These are phyloP conservation scores for Sceliomorpha sp. DNA, from an alignment of 2,888 invertebrate genomes.

Conservation along the genomic window DNA sequence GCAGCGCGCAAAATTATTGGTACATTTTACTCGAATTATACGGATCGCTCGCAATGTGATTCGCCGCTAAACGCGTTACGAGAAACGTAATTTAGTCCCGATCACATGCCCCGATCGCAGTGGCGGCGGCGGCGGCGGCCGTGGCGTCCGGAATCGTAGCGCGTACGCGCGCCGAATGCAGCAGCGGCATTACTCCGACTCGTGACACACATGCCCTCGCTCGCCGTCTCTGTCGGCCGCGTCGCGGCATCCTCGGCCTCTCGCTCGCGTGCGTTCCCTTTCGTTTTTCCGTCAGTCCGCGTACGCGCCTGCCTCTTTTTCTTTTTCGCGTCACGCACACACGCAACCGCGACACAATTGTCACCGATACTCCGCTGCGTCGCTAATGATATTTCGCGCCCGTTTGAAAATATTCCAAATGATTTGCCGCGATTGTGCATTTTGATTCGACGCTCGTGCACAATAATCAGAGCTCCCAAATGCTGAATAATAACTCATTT, in stretches of 20 bases:
- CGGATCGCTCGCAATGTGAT: slow-evolving; percentile 77
- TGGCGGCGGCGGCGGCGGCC: no score
- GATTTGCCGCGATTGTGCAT: slow-evolving; percentile 77
- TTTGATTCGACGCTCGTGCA: slow-evolving; percentile 75
- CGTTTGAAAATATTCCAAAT: slow-evolving; percentile 79
- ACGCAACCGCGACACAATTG: slow-evolving; percentile 11
- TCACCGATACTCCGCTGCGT: slow-evolving; percentile 40
- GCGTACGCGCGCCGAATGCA: slow-evolving; percentile 44
- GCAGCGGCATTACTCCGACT: no score
- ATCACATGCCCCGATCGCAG: slow-evolving; percentile 61
- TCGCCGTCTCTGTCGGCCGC: slow-evolving; percentile 23
- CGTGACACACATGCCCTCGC: slow-evolving; percentile 64
- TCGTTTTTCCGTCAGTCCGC: slow-evolving; percentile 1
- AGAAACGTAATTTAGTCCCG: slow-evolving; percentile 76
- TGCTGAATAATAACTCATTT: slow-evolving; percentile 40
- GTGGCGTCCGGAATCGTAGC: slow-evolving; percentile 45
- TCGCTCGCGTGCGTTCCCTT: slow-evolving; percentile 18
- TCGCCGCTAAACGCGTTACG: slow-evolving; percentile 78
- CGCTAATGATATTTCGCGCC: slow-evolving; percentile 77
- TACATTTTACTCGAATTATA: slow-evolving; percentile 76
- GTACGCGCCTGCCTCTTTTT: slow-evolving; percentile 14
- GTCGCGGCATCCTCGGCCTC: slow-evolving; percentile 36
- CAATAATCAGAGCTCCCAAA: slow-evolving; percentile 49
- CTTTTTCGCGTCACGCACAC: slow-evolving; percentile 17
- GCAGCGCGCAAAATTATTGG: slow-evolving; percentile 36